A percentile compares a stretch with the other conserved stretches of the same genome.
These are phyloP conservation scores for Coracopsis vasa DNA, from an alignment of 2,113 vertebrate species.

Conservation along the genomic window DNA sequence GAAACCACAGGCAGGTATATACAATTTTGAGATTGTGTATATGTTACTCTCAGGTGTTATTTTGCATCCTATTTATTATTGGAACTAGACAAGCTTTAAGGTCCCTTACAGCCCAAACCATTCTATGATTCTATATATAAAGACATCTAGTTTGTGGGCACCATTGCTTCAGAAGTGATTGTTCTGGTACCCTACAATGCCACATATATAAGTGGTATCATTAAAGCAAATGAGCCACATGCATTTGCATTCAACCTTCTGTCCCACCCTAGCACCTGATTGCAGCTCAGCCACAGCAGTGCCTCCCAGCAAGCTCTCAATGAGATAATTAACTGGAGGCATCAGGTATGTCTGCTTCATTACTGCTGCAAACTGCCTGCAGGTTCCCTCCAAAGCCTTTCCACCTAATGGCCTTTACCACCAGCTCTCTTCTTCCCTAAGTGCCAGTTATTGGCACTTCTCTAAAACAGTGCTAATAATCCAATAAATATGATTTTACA, in stretches of 20 bases:
- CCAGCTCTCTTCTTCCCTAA: not conserved
- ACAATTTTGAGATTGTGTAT: not conserved
- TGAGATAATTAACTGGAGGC: conserved; percentile 31
- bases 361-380: conserved; percentile 1
- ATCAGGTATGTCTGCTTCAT: not conserved
- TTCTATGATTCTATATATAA: not conserved
- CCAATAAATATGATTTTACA: not conserved
- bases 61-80: not conserved
- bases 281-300: not conserved
- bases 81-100: not conserved
- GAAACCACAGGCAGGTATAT: not conserved
- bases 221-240: fast-evolving
- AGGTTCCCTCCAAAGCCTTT: conserved; percentile 4
- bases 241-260: fast-evolving
- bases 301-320: not conserved
- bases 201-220: not conserved
- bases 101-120: not conserved
- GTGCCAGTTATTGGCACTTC: not conserved
- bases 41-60: not conserved
- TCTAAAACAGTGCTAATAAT: not conserved
- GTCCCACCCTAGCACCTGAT: not conserved
- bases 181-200: not conserved
- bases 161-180: not conserved
- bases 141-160: not conserved
- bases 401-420: not conserved